Percentiles rank a stretch among this genome's conserved stretches.
These are phyloP conservation scores for Stegostoma tigrinum DNA, from an alignment of 2,113 vertebrate species.

Conservation along the genomic window DNA sequence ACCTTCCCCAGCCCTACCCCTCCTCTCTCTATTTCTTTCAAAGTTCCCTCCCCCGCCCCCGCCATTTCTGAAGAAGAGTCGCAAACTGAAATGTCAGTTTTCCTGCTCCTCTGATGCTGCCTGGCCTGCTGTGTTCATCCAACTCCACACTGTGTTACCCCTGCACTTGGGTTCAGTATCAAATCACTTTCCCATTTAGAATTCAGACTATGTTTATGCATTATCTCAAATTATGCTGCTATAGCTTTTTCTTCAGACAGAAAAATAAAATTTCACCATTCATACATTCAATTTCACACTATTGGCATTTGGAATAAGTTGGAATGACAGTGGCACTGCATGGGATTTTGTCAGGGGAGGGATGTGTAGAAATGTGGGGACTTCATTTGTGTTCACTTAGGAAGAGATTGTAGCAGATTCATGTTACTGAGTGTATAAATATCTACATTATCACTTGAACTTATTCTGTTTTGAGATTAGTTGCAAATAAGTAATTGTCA, in stretches of 20 bases:
- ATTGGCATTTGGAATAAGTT: background rate
- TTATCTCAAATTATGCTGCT: background rate
- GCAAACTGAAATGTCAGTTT: no score
- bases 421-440: background rate
- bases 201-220: background rate
- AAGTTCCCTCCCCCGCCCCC: no score
- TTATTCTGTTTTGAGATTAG: background rate
- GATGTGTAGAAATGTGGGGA: background rate
- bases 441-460: background rate
- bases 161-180: background rate
- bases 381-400: background rate
- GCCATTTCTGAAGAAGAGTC: no score
- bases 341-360: background rate
- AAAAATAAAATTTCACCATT: background rate
- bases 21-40: no score
- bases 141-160: no score
- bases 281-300: background rate
- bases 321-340: background rate
- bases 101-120: no score
- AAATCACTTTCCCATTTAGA: background rate
- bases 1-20: no score
- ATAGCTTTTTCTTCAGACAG: background rate
- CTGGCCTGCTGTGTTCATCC: no score
- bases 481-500: background rate
- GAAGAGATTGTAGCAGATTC: background rate